Evolutionary conservation across 1,140 invertebrate species (phyloP).

Genomic region (Arctopsyche grandis): DNA sequence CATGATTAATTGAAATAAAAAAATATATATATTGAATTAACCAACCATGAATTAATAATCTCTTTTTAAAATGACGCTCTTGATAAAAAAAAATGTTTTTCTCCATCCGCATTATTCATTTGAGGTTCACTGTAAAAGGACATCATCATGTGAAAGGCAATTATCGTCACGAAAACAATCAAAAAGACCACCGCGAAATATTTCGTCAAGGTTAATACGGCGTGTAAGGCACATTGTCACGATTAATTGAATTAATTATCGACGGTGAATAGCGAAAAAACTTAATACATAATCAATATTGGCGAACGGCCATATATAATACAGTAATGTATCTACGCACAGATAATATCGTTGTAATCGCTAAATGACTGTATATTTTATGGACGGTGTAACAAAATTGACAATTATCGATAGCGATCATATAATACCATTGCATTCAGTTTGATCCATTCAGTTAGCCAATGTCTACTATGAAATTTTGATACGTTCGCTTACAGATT

Average conservation of each 20-base stretch:
- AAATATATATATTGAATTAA: no score
- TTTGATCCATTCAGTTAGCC: no score
- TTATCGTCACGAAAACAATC: not conserved
- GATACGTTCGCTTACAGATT: not conserved
- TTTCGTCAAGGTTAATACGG: constrained; percentile 16
- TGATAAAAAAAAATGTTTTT: no score
- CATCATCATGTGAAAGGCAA: not conserved
- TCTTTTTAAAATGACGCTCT: no score
- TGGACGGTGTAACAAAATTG: constrained; percentile 6
- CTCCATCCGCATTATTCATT: no score
- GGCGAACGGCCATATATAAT: constrained; percentile 18
- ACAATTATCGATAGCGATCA: constrained; percentile 13
- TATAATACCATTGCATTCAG: no score
- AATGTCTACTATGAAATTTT: no score
- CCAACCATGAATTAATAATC: no score
- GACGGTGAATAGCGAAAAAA: constrained; percentile 27
- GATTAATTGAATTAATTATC: constrained; percentile 41
- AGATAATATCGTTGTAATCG: constrained; percentile 25
- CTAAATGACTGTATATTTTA: not conserved
- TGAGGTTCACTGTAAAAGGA: no score
- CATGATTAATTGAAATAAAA: no score
- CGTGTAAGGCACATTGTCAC: constrained; percentile 23
- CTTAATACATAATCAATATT: constrained; percentile 18
- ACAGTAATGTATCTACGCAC: constrained; percentile 6
- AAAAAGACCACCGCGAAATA: constrained; percentile 23